phyloP scores from a whole-genome alignment of 2,797 vertebrate species.

The Darevskia nairensis region DNA sequence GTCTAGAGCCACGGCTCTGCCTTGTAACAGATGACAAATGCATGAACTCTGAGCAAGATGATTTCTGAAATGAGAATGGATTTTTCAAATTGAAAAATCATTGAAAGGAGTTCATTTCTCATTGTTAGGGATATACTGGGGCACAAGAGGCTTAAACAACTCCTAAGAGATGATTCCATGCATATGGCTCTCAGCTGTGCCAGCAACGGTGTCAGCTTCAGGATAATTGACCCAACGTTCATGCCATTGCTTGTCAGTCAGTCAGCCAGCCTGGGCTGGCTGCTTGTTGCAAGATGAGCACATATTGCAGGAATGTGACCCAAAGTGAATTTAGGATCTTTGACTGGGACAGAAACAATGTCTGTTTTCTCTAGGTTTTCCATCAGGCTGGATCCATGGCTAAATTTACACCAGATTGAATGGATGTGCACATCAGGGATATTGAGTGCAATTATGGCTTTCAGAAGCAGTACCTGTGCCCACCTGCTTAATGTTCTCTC shows the following conservation, averaged over 20 bases:
- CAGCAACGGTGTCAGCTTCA: not conserved
- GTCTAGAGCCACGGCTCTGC: slow-evolving; percentile 7
- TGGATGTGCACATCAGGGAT: too few species aligned
- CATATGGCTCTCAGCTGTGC: not conserved
- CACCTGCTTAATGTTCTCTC: too few species aligned
- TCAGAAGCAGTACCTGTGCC: too few species aligned
- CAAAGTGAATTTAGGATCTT: not conserved
- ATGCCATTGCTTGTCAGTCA: not conserved
- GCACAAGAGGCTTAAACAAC: slow-evolving; percentile 29
- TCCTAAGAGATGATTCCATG: slow-evolving; percentile 15
- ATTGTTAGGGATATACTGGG: slow-evolving; percentile 30
- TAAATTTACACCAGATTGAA: not conserved
- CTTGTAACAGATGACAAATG: slow-evolving; percentile 40
- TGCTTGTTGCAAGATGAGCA: not conserved
- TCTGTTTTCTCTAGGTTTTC: not conserved
- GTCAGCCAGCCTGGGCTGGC: not conserved
- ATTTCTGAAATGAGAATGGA: slow-evolving; percentile 48
- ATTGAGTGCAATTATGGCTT: too few species aligned
- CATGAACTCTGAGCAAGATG: slow-evolving; percentile 32
- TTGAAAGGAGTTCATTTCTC: slow-evolving; percentile 34
- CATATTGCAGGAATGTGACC: not conserved
- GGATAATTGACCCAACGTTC: slow-evolving; percentile 14
- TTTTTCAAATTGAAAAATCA: slow-evolving; percentile 52
- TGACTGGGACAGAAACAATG: not conserved
- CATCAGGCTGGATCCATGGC: not conserved